Evolutionary conservation across 1,140 invertebrate genomes (phyloP).

Genomic region (Dufourea novaeangliae): DNA sequence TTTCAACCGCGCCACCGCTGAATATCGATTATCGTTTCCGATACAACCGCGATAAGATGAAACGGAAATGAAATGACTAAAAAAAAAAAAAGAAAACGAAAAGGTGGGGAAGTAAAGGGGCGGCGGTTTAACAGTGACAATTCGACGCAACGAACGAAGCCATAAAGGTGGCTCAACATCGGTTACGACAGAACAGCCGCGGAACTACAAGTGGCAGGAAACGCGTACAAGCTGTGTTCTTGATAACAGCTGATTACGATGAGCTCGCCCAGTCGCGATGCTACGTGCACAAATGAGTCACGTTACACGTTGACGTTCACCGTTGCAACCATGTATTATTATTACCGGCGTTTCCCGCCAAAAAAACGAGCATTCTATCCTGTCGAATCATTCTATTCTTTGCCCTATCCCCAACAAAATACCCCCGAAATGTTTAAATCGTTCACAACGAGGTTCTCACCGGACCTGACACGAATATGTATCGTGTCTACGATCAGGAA

Average conservation of each 20-base stretch:
- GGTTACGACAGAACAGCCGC: slow-evolving; percentile 44
- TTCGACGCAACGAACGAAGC: slow-evolving; percentile 14
- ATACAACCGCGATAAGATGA: slow-evolving; percentile 22
- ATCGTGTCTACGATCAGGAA: background rate
- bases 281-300: slow-evolving; percentile 23
- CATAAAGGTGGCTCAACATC: slow-evolving; percentile 42
- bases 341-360: slow-evolving; percentile 37
- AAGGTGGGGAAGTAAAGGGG: background rate
- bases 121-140: slow-evolving; percentile 5
- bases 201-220: slow-evolving; percentile 52
- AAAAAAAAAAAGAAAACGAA: background rate
- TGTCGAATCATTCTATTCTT: background rate
- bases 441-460: background rate
- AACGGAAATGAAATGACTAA: background rate
- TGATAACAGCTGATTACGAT: slow-evolving; percentile 67
- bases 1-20: slow-evolving; percentile 5
- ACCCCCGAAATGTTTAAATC: background rate
- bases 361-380: slow-evolving; percentile 8
- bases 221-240: slow-evolving; percentile 33
- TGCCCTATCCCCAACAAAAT: background rate
- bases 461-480: slow-evolving; percentile 4
- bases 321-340: slow-evolving; percentile 1
- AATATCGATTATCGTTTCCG: slow-evolving; percentile 45
- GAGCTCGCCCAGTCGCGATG: slow-evolving; percentile 46
- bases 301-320: slow-evolving; percentile 15